Base-by-base conservation (phyloP, 2,113 vertebrate species). In the Epinephelus moara region DNA sequence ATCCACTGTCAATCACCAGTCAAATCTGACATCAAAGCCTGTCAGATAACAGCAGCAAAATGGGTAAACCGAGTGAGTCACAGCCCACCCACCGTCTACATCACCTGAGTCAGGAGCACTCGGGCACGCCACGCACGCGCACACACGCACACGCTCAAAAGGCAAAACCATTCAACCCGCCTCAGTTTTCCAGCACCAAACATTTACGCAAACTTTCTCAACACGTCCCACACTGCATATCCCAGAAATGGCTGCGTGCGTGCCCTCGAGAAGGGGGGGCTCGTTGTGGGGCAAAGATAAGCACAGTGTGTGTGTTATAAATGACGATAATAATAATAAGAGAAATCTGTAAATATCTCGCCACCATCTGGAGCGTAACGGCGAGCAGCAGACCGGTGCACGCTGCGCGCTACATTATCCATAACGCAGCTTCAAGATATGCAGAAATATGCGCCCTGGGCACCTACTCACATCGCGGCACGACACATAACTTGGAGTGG, bases 1-100 rank as follows among this genome's bases (percentile, higher is more conserved):
- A 89, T 76, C 83, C 37, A 33, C 70, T 85, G 91, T 90, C 90
- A 89, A 80, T 93, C 92, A 92, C 64, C 67, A 70, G 82, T 80
- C 85, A 89, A 79, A 91, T 81, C 61, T 85, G 82, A 60, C 91
- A 88, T 91, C 81, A 90, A 78, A 88, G 80, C 70, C 55, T 77
- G 86, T 85, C 88, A 82, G 71, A 81, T 84, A 73, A 88, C 77
- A 80, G 80, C 74, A 75, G 71, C 63, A 70, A 81, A 88, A 86
- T 53, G 53, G 82, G 70, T 82, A 83, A 90, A 82, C 68, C 70
- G 37, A 67, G 83, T 88, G 90, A 92, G 82, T 92, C 90, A 92
- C 61, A 88, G 69, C 85, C 86, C 90, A 71, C 90, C 86, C 91
- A 86, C 81, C 70, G 70, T 82, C 78, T 80, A 9, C 82, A 85